Base-by-base conservation (phyloP, 1,140 invertebrate species). In the Lepidotrigona ventralis region DNA sequence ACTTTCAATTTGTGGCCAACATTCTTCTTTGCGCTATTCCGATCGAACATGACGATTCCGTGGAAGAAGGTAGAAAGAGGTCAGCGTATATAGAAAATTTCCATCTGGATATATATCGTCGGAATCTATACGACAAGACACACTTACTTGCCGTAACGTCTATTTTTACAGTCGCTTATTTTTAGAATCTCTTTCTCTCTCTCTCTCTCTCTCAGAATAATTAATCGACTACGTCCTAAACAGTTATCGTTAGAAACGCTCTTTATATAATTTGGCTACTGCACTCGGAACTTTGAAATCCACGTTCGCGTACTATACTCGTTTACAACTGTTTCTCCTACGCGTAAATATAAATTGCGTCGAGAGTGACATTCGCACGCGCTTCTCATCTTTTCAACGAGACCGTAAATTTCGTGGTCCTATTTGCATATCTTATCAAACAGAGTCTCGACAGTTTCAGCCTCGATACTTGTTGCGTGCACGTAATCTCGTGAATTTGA, bases 1-100 rank as follows among this genome's bases (percentile, higher is more conserved):
- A 79, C 12, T 51, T 66, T 56, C 81, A 79, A 79, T 71, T 83
- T 73, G 19, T 26, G 4, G 33, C 51, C 9, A 69, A 79, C 69
- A 51, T 72, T 72, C 19, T 21, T 17, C 4, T 1, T 6, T 51
- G 56, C 19, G 75, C 79, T 79, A 54, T 79, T 83, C 51, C 69
- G 69, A 79, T 83, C 58, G 29, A 79, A 73, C 68, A 66, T 53
- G 75, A 51, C 66, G 33, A 71, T 70, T n/a, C 54, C 29, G 14
- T 33, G 5, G 80, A 66, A 80, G 46, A 53, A 64, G 33, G 60
- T 71, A 29, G 81, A 79, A 83, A 56, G 58, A 83, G 68, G 68
- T 83, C 56, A 64, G 12, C 53, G 64, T 8, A 39, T 79, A 63
- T 64, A 79, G 69, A 83, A 66, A 83, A 64, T 79, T 64, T 56